Evolutionary conservation across 1,140 invertebrate species (phyloP), one percentile per base, ranked within the genome.

Genomic region (Pseudomyrmex concolor): DNA sequence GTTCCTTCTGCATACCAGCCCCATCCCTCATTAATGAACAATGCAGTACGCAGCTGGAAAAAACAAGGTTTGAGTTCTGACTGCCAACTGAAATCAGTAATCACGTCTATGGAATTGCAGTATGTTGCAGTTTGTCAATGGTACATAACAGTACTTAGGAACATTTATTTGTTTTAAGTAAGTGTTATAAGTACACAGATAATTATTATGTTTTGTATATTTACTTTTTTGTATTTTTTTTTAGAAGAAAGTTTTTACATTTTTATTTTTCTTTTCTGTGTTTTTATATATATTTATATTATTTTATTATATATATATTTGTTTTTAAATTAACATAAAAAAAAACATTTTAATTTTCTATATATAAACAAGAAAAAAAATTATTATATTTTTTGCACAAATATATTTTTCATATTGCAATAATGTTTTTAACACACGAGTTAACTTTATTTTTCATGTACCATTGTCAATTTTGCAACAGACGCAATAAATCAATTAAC

Each of bases 1-100:
- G 93, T 93, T 89, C 89, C 92, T 92, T 86, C 92, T 89, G 92
- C 90, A 91, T 94, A 94, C 90, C 93, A 93, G 91, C 86, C 91
- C 89, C 92, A 94, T 89, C 91, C 92, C 77, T 91, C 92, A 91
- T 92, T 93, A 89, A 88, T 92, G 90, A 93, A 91, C 89, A 93
- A 91, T 91, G 89, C 92, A 89, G 90, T 88, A 71, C 92, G 91
- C 90, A 93, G 91, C 91, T 93, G 93, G 93, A 94, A 93, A 92
- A 94, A 93, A 34, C 34, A 34, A 94, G 93, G 93, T 94, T 93
- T 92, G 92, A 93, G 82, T 91, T 88, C 89, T 90, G 86, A 90
- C 68, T 91, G 84, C 88, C 89, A 89, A 89, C 84, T 73, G 80
- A 87, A 84, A 71, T 59, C 43, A 54, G 45, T 86, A 73, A 73